Conservation (phyloP, 2,888 invertebrate genomes). For the Hypercompe scribonia region DNA sequence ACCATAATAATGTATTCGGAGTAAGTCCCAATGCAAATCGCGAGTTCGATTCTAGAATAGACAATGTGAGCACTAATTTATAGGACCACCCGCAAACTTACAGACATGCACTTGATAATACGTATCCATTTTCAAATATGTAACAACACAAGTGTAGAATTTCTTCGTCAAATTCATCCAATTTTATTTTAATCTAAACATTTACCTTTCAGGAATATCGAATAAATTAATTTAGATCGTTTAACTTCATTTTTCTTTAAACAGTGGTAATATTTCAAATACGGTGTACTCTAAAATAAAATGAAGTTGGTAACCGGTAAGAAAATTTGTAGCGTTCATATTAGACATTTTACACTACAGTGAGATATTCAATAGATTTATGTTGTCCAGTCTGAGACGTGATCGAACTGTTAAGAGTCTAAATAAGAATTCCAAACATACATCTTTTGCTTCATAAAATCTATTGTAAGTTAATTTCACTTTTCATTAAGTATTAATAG, state of each 20-base stretch:
- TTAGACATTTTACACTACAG: slow-evolving; percentile 51
- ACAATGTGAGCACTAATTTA: slow-evolving; percentile 82
- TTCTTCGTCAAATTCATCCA: slow-evolving; percentile 35
- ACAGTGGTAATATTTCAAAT: not conserved
- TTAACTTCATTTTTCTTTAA: slow-evolving; percentile 25
- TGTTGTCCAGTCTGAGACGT: slow-evolving; percentile 54
- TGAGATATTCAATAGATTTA: slow-evolving; percentile 58
- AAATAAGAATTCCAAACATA: slow-evolving; percentile 38
- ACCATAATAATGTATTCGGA: slow-evolving; percentile 80
- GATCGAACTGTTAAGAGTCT: slow-evolving; percentile 45
- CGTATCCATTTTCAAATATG: slow-evolving; percentile 44
- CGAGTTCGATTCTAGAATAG: slow-evolving; percentile 85
- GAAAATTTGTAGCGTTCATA: slow-evolving; percentile 45
- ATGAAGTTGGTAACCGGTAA: slow-evolving; percentile 34
- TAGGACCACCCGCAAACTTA: slow-evolving; percentile 82
- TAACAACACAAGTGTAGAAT: slow-evolving; percentile 44
- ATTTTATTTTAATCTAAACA: not conserved
- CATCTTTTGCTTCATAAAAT: slow-evolving; percentile 27
- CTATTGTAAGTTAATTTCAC: slow-evolving; percentile 22
- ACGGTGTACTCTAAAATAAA: slow-evolving; percentile 18
- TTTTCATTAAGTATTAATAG: slow-evolving; percentile 8
- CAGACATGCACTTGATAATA: slow-evolving; percentile 56
- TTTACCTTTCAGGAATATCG: not conserved
- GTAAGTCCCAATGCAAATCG: slow-evolving; percentile 84
- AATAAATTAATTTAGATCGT: not conserved